Percentiles rank a stretch among this genome's conserved stretches.
phyloP scores from a whole-genome alignment of 1,140 invertebrate species.

The Drosophila repleta region DNA sequence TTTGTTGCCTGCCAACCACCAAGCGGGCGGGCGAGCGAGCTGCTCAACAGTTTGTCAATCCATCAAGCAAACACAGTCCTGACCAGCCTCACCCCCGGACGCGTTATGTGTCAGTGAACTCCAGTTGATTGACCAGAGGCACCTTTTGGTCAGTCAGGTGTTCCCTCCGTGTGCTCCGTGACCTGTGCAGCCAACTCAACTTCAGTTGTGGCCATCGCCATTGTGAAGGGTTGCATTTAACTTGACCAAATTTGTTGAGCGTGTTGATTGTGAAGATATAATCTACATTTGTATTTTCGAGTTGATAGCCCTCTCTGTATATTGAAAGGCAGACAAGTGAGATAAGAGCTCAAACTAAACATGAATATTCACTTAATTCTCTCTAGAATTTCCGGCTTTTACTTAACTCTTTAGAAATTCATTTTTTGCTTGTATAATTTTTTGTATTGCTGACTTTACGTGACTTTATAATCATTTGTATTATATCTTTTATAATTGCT shows the following conservation, averaged over 20 bases:
- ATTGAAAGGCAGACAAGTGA: conserved; percentile 6
- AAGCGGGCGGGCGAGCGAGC: conserved; percentile 13
- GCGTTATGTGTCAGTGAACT: conserved; percentile 38
- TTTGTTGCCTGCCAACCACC: conserved; percentile 22
- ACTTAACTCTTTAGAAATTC: neutral
- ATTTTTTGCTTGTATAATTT: neutral
- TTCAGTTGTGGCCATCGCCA: conserved; percentile 6
- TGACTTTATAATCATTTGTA: conserved; percentile 6
- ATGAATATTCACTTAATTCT: conserved; percentile 23
- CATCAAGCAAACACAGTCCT: conserved; percentile 39
- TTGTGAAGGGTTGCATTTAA: conserved; percentile 36
- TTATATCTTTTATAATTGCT: neutral
- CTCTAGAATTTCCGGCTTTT: conserved; percentile 11
- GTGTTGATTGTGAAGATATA: conserved; percentile 23
- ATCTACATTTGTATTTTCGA: conserved; percentile 13
- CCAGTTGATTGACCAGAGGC: conserved; percentile 32
- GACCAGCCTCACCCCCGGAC: neutral
- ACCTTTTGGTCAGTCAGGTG: conserved; percentile 21
- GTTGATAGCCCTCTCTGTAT: neutral
- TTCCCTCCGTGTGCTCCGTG: neutral
- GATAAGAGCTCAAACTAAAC: conserved; percentile 12
- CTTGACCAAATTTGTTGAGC: neutral
- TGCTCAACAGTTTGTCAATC: conserved; percentile 55
- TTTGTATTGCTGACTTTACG: neutral
- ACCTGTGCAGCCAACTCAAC: neutral